A percentile compares a stretch with the other conserved stretches of the same genome.
These are phyloP conservation scores for Orientallactaga bullata DNA, from an alignment of 2,113 vertebrate genomes.

Conservation along the genomic window DNA sequence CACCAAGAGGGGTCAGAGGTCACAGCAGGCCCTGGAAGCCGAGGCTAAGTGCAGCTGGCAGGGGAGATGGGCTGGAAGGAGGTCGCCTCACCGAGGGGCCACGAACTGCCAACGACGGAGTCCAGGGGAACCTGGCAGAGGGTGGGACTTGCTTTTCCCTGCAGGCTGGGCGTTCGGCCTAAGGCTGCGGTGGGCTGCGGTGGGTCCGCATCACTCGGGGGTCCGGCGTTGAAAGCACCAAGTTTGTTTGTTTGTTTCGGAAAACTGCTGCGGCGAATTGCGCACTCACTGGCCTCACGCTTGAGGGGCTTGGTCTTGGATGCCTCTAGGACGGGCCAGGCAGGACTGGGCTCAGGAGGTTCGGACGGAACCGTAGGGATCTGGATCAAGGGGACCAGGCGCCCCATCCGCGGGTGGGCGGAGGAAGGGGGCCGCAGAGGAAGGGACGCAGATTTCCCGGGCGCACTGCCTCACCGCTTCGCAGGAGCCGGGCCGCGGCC, in stretches of 20 bases:
- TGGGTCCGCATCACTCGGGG: neutral
- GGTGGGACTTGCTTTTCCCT: constrained; percentile 76
- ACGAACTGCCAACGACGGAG: neutral
- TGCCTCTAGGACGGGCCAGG: neutral
- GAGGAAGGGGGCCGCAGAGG: neutral
- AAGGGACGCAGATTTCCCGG: neutral
- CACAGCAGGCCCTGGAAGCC: neutral
- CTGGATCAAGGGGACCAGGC: neutral
- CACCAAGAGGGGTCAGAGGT: constrained; percentile 68
- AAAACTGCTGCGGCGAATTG: neutral
- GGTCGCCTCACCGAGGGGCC: neutral
- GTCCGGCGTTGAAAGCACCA: neutral
- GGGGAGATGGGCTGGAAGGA: neutral
- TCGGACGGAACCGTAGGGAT: neutral
- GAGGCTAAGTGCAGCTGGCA: neutral
- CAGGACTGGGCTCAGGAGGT: neutral
- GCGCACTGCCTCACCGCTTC: constrained; percentile 66
- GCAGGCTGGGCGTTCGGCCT: constrained; percentile 12
- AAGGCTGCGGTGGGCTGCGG: neutral
- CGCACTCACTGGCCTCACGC: neutral
- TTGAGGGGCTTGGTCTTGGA: neutral
- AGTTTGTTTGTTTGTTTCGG: neutral
- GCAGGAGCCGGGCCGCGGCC: constrained; percentile 73
- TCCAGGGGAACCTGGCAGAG: neutral
- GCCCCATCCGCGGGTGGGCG: neutral